Conservation (phyloP, 2,888 invertebrate genomes). For the Leucozona laternaria region DNA sequence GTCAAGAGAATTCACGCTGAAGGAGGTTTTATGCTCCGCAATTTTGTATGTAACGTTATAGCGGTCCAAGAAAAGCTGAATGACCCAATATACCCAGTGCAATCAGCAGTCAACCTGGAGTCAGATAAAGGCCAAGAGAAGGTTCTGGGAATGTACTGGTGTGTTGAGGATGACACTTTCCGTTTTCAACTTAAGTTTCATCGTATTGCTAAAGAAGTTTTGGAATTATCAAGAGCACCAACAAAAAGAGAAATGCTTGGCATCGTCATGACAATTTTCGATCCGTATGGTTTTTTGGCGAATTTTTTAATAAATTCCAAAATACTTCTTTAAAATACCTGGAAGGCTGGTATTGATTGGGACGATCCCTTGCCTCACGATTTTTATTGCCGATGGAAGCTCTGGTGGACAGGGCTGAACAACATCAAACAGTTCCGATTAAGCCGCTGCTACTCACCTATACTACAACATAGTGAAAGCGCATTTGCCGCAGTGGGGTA, state of each 20-base stretch:
- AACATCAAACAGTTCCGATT: neutral
- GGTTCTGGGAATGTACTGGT: constrained; percentile 76
- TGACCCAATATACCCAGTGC: neutral
- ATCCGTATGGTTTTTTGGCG: constrained; percentile 76
- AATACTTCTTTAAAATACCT: constrained; percentile 37
- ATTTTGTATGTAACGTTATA: neutral
- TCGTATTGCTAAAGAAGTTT: constrained; percentile 7
- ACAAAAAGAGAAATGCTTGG: constrained; percentile 71
- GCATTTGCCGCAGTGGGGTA: constrained; percentile 45
- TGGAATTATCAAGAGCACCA: constrained; percentile 45
- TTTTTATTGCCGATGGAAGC: constrained; percentile 7
- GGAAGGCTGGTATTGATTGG: constrained; percentile 44
- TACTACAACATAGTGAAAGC: neutral
- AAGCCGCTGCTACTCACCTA: constrained; percentile 7
- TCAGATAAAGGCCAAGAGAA: constrained; percentile 32
- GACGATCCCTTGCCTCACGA: constrained; percentile 50
- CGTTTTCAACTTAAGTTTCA: constrained; percentile 60
- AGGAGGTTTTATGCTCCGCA: constrained; percentile 38
- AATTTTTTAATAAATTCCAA: constrained; percentile 58
- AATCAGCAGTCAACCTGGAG: neutral
- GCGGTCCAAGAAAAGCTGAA: neutral
- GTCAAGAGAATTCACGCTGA: constrained; percentile 10
- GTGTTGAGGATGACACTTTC: constrained; percentile 52
- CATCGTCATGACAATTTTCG: constrained; percentile 76
- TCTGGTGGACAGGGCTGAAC: constrained; percentile 29